phyloP scores from a whole-genome alignment of 2,888 invertebrate species.

The Macropis europaea region DNA sequence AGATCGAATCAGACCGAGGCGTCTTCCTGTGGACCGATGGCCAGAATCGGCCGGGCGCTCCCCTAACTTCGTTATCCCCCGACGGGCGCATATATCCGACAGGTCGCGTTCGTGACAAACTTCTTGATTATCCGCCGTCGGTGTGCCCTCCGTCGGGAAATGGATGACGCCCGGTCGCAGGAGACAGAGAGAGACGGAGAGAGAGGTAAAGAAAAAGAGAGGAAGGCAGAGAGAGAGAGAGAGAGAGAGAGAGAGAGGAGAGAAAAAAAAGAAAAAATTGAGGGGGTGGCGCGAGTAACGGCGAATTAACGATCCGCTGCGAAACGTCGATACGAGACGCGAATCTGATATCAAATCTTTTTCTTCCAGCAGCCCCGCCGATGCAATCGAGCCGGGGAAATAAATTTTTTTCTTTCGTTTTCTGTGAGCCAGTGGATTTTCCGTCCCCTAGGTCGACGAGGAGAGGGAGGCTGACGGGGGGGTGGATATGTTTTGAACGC shows the following conservation, averaged over 20 bases:
- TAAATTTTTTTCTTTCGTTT: too few relatives aligned
- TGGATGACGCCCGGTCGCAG: slow-evolving; percentile 1
- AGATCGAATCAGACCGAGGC: slow-evolving; percentile 48
- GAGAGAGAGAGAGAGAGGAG: too few relatives aligned
- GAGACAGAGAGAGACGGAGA: background rate
- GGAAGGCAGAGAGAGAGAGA: too few relatives aligned
- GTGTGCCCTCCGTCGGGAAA: background rate
- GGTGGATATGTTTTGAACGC: too few relatives aligned
- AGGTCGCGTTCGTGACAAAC: slow-evolving; percentile 42
- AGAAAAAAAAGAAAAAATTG: slow-evolving; percentile 7
- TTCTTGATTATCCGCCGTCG: slow-evolving; percentile 40
- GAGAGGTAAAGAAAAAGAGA: background rate
- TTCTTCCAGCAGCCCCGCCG: too few relatives aligned
- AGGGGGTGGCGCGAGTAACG: background rate
- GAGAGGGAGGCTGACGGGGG: too few relatives aligned
- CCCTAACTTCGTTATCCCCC: slow-evolving; percentile 46
- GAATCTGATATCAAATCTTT: too few relatives aligned
- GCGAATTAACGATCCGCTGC: slow-evolving; percentile 16
- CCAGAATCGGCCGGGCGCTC: slow-evolving; percentile 11
- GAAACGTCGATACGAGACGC: slow-evolving; percentile 28
- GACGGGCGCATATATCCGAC: slow-evolving; percentile 25
- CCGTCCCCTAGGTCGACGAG: too few relatives aligned
- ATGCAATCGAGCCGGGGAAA: too few relatives aligned
- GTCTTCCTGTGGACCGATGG: slow-evolving; percentile 23
- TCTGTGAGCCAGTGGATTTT: too few relatives aligned